phyloP scores from a whole-genome alignment of 2,113 vertebrate genomes.

The Mungos mungo region DNA sequence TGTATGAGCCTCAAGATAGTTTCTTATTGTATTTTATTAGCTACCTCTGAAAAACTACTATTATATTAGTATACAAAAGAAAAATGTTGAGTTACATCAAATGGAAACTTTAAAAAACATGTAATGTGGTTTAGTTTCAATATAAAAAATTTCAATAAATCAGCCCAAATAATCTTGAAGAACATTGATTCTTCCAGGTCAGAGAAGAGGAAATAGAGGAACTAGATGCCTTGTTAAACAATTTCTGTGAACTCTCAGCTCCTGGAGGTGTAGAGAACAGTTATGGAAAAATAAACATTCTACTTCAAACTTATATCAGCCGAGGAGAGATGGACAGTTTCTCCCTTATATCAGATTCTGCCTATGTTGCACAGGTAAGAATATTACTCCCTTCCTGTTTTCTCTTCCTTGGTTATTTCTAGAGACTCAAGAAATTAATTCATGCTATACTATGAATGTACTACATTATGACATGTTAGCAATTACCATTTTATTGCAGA shows the following conservation, averaged over 20 bases:
- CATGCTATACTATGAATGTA: neutral
- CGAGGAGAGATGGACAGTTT: slow-evolving; percentile 97
- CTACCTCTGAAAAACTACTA: slow-evolving; percentile 40
- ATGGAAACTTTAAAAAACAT: slow-evolving; percentile 48
- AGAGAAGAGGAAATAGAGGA: slow-evolving; percentile 98
- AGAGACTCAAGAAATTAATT: neutral
- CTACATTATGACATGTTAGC: neutral
- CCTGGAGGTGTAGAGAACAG: slow-evolving; percentile 97
- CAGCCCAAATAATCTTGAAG: slow-evolving; percentile 70
- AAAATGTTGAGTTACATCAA: slow-evolving; percentile 1
- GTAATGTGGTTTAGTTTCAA: slow-evolving; percentile 69
- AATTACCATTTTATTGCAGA: slow-evolving; percentile 29
- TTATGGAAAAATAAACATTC: slow-evolving; percentile 98
- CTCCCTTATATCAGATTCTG: slow-evolving; percentile 98
- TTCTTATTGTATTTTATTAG: slow-evolving; percentile 82
- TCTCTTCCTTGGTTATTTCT: slow-evolving; percentile 6
- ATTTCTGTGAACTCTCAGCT: slow-evolving; percentile 93
- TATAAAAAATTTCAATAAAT: slow-evolving; percentile 69
- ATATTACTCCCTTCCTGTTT: slow-evolving; percentile 23
- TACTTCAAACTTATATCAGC: slow-evolving; percentile 97
- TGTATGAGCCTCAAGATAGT: slow-evolving; percentile 83
- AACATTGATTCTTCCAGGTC: slow-evolving; percentile 86
- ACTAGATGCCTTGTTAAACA: slow-evolving; percentile 90
- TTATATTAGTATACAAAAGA: slow-evolving; percentile 42
- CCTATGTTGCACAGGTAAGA: slow-evolving; percentile 97